Base-by-base conservation (phyloP, 2,113 vertebrate species). In the Gadus macrocephalus region DNA sequence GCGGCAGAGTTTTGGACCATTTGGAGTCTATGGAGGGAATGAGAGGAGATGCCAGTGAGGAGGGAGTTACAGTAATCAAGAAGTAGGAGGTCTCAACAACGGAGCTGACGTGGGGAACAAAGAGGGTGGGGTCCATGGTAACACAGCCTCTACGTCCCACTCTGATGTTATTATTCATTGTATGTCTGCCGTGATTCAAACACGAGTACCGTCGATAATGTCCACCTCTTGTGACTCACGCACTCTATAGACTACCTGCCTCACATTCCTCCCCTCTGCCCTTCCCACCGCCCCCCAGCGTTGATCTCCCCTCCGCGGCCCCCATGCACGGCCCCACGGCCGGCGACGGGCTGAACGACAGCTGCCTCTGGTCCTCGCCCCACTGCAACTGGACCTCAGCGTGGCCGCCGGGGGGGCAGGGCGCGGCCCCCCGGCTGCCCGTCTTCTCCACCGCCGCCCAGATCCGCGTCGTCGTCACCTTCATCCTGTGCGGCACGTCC, bases 401-500 rank as follows among this genome's bases (percentile, higher is more conserved):
- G 4, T 72, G 0, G 15, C 8, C 8, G 42, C 42, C 42, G 12
- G 9, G 42, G 42, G 9, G 42, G 42, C 42, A 35, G 31, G 31
- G 31, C 42, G 42, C 8, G 8, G 8, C 42, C 12, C 42, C 15
- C 38, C 73, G 61, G 60, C 80, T 90, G 62, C 88, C 88, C 58
- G 85, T 81, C 0, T 90, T 90, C 75, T 84, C 79, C 68, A 86
- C 85, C 9, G 88, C 88, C 2, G 88, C 87, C 17, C 83, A 89
- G 81, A 71, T 78, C 65, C 66, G 88, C 67, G 88, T 90, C 60
- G 73, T 85, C 53, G 78, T 87, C 28, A 90, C 88, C 38, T 88
- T 85, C 68, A 85, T 86, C 7, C 83, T 90, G 64, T 90, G 87
- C 3, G 72, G 74, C 19, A 15, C 79, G 3, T 88, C 88, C 0